Conservation (phyloP, 2,888 invertebrate genomes). For the Cacoxenus indagator region DNA sequence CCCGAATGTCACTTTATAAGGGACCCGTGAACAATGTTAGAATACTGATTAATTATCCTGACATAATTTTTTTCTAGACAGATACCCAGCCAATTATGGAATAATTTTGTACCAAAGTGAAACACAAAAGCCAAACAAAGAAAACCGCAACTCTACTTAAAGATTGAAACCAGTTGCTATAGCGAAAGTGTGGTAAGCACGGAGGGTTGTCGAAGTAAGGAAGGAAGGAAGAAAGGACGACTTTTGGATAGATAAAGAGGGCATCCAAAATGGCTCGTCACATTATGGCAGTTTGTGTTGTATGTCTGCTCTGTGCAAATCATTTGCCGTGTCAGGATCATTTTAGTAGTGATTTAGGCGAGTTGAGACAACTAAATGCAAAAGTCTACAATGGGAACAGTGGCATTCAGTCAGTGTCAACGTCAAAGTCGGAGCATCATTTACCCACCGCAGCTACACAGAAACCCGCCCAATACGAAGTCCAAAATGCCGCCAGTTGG, state of each 20-base stretch:
- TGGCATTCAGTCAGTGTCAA: neutral
- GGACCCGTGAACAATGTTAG: neutral
- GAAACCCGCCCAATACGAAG: slow-evolving; percentile 22
- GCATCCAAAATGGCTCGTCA: slow-evolving; percentile 73
- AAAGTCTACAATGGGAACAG: slow-evolving; percentile 46
- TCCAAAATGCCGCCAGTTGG: slow-evolving; percentile 24
- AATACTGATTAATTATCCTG: neutral
- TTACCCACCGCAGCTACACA: slow-evolving; percentile 50
- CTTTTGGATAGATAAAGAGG: neutral
- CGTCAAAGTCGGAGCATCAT: slow-evolving; percentile 44
- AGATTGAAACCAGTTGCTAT: no score
- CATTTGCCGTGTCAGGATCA: slow-evolving; percentile 84
- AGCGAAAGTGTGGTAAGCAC: no score
- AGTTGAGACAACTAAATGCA: slow-evolving; percentile 48
- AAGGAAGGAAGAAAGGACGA: neutral
- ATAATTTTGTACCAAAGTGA: neutral
- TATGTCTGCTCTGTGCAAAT: slow-evolving; percentile 84
- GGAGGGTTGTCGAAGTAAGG: neutral
- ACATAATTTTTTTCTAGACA: neutral
- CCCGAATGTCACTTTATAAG: neutral
- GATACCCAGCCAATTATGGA: neutral
- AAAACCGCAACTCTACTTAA: no score
- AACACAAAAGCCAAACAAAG: no score
- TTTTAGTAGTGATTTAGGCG: slow-evolving; percentile 53
- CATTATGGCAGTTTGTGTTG: slow-evolving; percentile 85